Percentiles rank a stretch among this genome's conserved stretches.
Evolutionary conservation across 2,888 invertebrate genomes (phyloP).

Genomic region (Athripsodes cinereus): DNA sequence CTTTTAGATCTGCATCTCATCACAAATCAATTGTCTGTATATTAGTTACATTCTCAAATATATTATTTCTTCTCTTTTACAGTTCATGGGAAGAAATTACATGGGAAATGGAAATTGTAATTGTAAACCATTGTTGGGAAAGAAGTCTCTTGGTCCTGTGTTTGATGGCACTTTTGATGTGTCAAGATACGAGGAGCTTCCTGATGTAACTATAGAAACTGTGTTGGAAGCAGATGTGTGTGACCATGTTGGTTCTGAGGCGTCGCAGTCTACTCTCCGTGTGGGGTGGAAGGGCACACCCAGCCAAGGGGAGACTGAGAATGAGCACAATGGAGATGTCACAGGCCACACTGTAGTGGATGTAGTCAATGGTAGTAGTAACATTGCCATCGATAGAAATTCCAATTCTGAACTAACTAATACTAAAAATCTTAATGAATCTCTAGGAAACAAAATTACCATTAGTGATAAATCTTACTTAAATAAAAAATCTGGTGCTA

Average conservation of each 20-base stretch:
- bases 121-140: slow-evolving; percentile 32
- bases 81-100: slow-evolving; percentile 22
- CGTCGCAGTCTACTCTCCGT: not conserved
- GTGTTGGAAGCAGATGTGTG: slow-evolving; percentile 30
- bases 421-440: slow-evolving; percentile 20
- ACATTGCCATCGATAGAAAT: slow-evolving; percentile 21
- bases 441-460: slow-evolving; percentile 13
- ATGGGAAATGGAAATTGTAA: slow-evolving; percentile 25
- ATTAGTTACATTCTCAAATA: not conserved
- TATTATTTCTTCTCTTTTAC: not conserved
- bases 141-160: slow-evolving; percentile 43
- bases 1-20: not conserved
- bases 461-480: slow-evolving; percentile 16
- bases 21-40: not conserved
- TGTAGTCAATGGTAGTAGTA: slow-evolving; percentile 6
- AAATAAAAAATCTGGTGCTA: slow-evolving; percentile 18
- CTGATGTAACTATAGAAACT: slow-evolving; percentile 38
- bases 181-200: slow-evolving; percentile 35
- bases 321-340: not conserved
- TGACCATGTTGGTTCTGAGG: slow-evolving; percentile 3
- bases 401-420: slow-evolving; percentile 25
- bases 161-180: slow-evolving; percentile 39
- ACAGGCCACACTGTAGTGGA: slow-evolving; percentile 4
- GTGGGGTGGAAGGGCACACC: not conserved
- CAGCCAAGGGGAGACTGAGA: not conserved